A percentile compares a stretch with the other conserved stretches of the same genome.
phyloP scores from a whole-genome alignment of 2,797 vertebrate species.

The Poecilia wingei region DNA sequence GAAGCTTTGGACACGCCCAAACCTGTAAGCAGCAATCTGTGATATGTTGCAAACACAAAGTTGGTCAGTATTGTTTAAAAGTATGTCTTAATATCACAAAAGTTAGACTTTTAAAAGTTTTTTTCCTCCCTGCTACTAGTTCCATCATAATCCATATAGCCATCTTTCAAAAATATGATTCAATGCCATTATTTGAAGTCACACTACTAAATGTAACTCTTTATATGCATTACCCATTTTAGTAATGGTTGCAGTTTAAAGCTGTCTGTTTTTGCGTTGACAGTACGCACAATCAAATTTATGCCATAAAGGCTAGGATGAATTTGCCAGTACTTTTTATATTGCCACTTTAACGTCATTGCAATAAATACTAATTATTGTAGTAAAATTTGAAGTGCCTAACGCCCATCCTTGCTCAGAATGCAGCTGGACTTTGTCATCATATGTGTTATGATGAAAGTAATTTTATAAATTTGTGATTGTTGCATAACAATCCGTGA shows the following conservation, averaged over 20 bases:
- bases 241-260: not conserved
- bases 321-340: not conserved
- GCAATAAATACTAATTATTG: not conserved
- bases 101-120: not conserved
- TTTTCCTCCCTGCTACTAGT: not conserved
- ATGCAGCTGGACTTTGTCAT: not conserved
- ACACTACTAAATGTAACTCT: not conserved
- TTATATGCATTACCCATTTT: not conserved
- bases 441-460: not conserved
- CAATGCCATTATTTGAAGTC: not conserved
- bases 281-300: not conserved
- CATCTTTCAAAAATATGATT: not conserved
- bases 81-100: not conserved
- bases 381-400: not conserved
- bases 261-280: not conserved
- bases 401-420: not conserved
- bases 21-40: not conserved
- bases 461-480: not conserved
- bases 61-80: not conserved
- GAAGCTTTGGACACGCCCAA: slow-evolving; percentile 1
- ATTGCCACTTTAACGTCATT: not conserved
- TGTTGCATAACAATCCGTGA: not conserved
- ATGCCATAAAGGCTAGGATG: not conserved
- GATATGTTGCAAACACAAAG: not conserved
- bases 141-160: not conserved